Evolutionary conservation across 2,113 vertebrate species (phyloP).

Genomic region (Phaethon lepturus): DNA sequence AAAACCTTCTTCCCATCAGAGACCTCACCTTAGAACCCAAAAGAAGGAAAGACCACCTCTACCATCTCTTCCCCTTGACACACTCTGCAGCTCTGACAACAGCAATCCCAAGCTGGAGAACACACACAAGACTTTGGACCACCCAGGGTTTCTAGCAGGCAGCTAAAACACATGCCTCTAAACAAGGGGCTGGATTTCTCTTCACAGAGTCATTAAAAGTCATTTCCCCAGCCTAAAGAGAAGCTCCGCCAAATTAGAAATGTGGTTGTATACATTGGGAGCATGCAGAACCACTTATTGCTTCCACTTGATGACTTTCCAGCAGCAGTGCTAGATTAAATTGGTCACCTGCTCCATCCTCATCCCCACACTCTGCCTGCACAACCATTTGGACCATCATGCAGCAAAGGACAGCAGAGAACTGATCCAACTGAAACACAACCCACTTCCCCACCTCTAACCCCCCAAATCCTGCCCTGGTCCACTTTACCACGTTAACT

Average conservation of each 20-base stretch:
- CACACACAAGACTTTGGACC: neutral
- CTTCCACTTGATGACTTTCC: neutral
- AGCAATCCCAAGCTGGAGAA: neutral
- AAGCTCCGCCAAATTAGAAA: neutral
- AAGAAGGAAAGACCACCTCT: neutral
- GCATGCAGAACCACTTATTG: neutral
- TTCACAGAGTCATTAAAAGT: neutral
- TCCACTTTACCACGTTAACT: neutral
- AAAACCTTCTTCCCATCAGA: neutral
- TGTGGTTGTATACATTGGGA: accelerated
- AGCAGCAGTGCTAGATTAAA: neutral
- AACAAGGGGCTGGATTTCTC: neutral
- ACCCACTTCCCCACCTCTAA: neutral
- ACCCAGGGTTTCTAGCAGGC: neutral
- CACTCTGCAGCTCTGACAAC: neutral
- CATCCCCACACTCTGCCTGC: neutral
- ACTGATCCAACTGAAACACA: neutral
- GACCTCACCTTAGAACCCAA: neutral
- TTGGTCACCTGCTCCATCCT: neutral
- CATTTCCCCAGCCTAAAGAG: neutral
- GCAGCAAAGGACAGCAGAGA: neutral
- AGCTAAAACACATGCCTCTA: neutral
- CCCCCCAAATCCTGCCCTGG: neutral
- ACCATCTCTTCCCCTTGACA: neutral
- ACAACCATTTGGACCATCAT: neutral